Conservation (phyloP, 1,140 invertebrate species). For the Tetragnatha versicolor region DNA sequence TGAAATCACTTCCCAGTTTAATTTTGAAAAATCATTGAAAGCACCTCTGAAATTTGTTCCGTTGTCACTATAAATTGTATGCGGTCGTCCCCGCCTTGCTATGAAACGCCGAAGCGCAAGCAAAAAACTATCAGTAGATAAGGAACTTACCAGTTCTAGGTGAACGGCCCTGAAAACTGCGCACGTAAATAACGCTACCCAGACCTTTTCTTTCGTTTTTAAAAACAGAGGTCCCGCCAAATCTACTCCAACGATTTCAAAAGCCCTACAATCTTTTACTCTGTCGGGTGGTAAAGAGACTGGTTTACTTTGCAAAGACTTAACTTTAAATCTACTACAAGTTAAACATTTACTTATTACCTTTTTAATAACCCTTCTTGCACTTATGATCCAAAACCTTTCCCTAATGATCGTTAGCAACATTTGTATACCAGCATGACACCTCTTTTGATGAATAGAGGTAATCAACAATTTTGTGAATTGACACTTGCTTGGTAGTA, state of each 20-base stretch:
- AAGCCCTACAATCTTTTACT: slow-evolving; percentile 57
- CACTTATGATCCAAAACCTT: slow-evolving; percentile 6
- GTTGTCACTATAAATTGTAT: slow-evolving; percentile 61
- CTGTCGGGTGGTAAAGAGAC: slow-evolving; percentile 57
- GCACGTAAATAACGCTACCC: slow-evolving; percentile 14
- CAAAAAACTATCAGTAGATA: slow-evolving; percentile 62
- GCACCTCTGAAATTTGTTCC: slow-evolving; percentile 62
- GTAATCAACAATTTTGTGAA: background rate
- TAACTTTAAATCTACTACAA: slow-evolving; percentile 7
- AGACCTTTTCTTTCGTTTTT: slow-evolving; percentile 41
- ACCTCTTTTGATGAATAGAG: background rate
- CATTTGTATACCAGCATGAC: background rate
- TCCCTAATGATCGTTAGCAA: background rate
- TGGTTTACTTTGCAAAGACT: too few relatives aligned
- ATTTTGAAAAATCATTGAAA: background rate
- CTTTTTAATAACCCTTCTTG: background rate
- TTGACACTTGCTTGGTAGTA: background rate
- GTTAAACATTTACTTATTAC: background rate
- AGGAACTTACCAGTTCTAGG: slow-evolving; percentile 61
- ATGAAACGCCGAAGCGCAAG: slow-evolving; percentile 63
- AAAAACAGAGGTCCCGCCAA: slow-evolving; percentile 61
- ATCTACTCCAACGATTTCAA: slow-evolving; percentile 61
- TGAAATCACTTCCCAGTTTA: background rate
- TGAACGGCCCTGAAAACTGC: slow-evolving; percentile 49
- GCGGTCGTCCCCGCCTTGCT: slow-evolving; percentile 60